Base-by-base conservation (phyloP, 2,797 vertebrate species). In the Hafferia zeledoni region DNA sequence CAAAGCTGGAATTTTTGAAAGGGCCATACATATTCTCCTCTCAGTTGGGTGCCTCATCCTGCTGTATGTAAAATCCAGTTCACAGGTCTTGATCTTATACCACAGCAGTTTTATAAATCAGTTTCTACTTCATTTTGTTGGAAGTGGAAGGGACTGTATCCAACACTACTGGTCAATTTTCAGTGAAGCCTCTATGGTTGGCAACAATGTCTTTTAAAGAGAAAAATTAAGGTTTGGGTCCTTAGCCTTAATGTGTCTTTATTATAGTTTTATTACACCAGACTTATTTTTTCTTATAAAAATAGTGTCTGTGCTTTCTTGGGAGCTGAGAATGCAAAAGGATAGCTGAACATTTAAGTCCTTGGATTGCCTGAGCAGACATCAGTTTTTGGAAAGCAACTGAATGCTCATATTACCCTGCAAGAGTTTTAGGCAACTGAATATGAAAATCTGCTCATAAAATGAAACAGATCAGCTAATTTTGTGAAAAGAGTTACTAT, bases 391-490 rank as follows among this genome's bases (percentile, higher is more conserved):
- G 53, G 53, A 89, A 90, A 87, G 77, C 67, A 83, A 76, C 53
- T 83, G 56, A 89, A 64, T 24, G 35, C 83, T 94, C 23, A 0
- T 87, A 47, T 52, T 95, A 77, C 57, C 59, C 63, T 96, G 67
- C 67, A 90, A 82, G 50, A 91, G 57, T 50, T 90, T 94, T 44
- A 91, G 68, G 68, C 87, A 87, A 85, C 71, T 27, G 64, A 82
- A 55, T 90, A 75, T 65, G 83, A 95, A 93, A 95, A 87, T 92
- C 68, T 87, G 68, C 33, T 85, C 30, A 46, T 85, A 87, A 89
- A 92, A 89, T 80, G 83, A 90, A 92, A 85, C 31, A 63, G 59
- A 83, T 81, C 49, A 81, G 41, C 64, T 94, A 92, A 96, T 94
- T 94, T 65, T 83, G 41, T 91, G 60, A 79, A 68, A 87, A 74